Conservation (phyloP, 2,113 vertebrate species). For the Brachypteracias leptosomus region DNA sequence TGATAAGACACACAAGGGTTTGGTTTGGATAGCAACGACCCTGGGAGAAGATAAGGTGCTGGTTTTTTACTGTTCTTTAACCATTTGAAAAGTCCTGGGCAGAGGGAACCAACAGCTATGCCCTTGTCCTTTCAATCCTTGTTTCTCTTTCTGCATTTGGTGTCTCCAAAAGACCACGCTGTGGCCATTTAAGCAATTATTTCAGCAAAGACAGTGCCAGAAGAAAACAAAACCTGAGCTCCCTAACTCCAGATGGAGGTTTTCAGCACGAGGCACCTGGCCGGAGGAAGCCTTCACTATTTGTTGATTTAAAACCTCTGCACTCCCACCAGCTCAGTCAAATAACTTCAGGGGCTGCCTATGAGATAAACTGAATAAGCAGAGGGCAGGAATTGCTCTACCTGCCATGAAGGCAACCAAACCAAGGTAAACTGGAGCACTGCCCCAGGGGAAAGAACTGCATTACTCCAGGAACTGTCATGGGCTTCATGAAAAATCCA, state of each 20-base stretch:
- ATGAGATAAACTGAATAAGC: background rate
- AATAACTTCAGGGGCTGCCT: background rate
- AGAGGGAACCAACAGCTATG: background rate
- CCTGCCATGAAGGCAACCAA: background rate
- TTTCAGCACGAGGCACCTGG: background rate
- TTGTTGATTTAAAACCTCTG: background rate
- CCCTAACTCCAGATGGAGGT: background rate
- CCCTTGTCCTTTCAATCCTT: background rate
- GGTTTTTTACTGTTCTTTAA: background rate
- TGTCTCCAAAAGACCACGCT: background rate
- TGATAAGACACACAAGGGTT: background rate
- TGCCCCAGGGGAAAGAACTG: background rate
- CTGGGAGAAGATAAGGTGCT: background rate
- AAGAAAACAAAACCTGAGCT: background rate
- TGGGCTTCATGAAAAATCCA: background rate
- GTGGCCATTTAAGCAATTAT: background rate
- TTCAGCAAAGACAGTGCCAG: background rate
- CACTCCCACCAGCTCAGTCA: background rate
- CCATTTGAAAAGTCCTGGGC: background rate
- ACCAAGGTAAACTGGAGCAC: slow-evolving; percentile 6
- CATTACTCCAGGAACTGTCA: background rate
- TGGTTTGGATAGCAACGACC: background rate
- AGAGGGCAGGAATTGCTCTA: slow-evolving; percentile 8
- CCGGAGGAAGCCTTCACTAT: background rate
- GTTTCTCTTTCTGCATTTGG: background rate